phyloP scores from a whole-genome alignment of 2,113 vertebrate genomes.

The Leptocoma aspasia region DNA sequence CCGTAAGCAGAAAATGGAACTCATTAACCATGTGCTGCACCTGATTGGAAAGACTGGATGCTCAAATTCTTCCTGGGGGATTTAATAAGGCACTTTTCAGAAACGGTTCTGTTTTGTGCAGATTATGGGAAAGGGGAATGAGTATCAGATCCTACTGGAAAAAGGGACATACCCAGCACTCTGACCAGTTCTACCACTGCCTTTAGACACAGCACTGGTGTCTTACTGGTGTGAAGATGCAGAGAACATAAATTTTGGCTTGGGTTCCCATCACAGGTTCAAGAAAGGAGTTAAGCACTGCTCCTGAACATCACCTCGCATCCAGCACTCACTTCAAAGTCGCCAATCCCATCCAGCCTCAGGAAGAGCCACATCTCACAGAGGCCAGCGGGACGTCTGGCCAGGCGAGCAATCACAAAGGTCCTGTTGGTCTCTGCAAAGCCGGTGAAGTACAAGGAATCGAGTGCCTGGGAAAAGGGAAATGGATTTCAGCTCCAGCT shows the following conservation, averaged over 20 bases:
- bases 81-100: not conserved
- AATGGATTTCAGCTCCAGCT: not conserved
- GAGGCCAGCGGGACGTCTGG: not conserved
- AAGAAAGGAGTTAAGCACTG: not conserved
- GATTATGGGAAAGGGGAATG: not conserved
- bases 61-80: not conserved
- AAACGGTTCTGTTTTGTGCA: not conserved
- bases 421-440: conserved; percentile 42
- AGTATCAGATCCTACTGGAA: not conserved
- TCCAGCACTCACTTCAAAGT: conserved; percentile 41
- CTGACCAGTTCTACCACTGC: not conserved
- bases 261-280: not conserved
- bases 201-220: not conserved
- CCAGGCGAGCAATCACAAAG: conserved; percentile 40
- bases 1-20: not conserved
- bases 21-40: not conserved
- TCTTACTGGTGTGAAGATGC: not conserved
- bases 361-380: conserved; percentile 69
- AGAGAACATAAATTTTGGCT: not conserved
- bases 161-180: not conserved
- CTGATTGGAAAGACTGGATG: not conserved
- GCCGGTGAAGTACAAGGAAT: conserved; percentile 54
- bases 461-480: conserved; percentile 18
- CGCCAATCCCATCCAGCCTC: conserved; percentile 41
- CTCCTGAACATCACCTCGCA: not conserved